phyloP scores from a whole-genome alignment of 2,797 vertebrate genomes.

The Poeciliopsis turneri region DNA sequence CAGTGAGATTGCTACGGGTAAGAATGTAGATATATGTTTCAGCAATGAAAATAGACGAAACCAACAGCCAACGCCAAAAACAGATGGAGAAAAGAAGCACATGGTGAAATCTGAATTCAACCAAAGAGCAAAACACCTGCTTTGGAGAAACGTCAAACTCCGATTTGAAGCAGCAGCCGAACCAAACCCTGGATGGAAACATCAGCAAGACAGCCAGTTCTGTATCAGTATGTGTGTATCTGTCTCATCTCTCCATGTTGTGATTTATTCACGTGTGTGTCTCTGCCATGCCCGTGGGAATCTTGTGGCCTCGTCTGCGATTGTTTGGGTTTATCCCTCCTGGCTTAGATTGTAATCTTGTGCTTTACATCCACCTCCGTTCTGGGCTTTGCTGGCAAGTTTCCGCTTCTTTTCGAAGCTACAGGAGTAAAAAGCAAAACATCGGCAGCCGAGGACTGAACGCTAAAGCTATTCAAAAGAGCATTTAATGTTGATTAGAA shows the following conservation, averaged over 20 bases:
- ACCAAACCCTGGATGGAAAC: conserved; percentile 57
- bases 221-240: conserved; percentile 6
- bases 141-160: conserved; percentile 40
- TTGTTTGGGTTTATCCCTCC: conserved; percentile 28
- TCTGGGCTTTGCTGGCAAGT: conserved; percentile 10
- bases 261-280: conserved; percentile 43
- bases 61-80: conserved; percentile 53
- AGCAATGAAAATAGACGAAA: conserved; percentile 10
- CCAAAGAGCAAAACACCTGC: conserved; percentile 52
- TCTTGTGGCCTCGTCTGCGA: not conserved
- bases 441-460: not conserved
- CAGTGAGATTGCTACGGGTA: not conserved
- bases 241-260: conserved; percentile 21
- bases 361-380: conserved; percentile 4
- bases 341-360: conserved; percentile 24
- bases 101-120: conserved; percentile 33
- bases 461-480: not conserved
- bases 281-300: conserved; percentile 9
- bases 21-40: not conserved
- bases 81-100: conserved; percentile 61
- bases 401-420: conserved; percentile 12
- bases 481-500: not conserved
- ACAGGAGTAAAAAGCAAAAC: not conserved
- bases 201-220: conserved; percentile 40
- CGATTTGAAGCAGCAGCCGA: conserved; percentile 54